These are phyloP conservation scores for Orchestia grillus DNA, from an alignment of 1,140 invertebrate species.

Conservation along the genomic window DNA sequence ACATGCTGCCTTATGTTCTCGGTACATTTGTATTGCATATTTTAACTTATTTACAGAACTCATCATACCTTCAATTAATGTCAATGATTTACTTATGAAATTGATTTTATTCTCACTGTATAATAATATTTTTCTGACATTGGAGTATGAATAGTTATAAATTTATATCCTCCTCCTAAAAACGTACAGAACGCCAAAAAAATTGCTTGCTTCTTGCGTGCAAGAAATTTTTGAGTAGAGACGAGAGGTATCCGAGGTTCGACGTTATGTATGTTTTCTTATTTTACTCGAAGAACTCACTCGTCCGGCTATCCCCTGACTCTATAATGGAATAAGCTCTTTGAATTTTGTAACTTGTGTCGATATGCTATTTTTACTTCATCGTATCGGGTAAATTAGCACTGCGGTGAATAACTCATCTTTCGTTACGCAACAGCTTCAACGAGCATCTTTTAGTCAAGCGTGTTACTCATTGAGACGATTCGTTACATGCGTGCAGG, in stretches of 20 bases:
- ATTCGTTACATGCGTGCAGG: conserved; percentile 74
- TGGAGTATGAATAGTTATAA: neutral
- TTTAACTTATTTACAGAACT: too few relatives aligned
- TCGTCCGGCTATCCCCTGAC: too few relatives aligned
- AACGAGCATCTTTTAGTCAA: conserved; percentile 55
- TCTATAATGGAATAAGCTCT: too few relatives aligned
- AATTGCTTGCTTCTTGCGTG: neutral
- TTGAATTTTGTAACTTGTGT: neutral
- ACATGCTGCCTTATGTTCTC: neutral
- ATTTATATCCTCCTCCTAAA: neutral
- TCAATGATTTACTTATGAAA: neutral
- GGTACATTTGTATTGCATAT: neutral
- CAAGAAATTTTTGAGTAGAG: neutral
- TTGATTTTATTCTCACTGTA: neutral
- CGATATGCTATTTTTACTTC: neutral
- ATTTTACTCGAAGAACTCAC: too few relatives aligned
- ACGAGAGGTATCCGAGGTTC: too few relatives aligned
- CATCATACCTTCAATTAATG: neutral
- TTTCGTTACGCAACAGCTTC: neutral
- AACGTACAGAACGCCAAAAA: neutral
- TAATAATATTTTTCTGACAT: neutral
- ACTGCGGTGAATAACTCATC: neutral
- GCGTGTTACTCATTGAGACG: neutral
- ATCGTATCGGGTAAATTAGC: neutral
- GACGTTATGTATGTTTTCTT: too few relatives aligned